Evolutionary conservation across 2,113 vertebrate species (phyloP), one percentile per base, ranked within the genome.

Genomic region (Salvator merianae): DNA sequence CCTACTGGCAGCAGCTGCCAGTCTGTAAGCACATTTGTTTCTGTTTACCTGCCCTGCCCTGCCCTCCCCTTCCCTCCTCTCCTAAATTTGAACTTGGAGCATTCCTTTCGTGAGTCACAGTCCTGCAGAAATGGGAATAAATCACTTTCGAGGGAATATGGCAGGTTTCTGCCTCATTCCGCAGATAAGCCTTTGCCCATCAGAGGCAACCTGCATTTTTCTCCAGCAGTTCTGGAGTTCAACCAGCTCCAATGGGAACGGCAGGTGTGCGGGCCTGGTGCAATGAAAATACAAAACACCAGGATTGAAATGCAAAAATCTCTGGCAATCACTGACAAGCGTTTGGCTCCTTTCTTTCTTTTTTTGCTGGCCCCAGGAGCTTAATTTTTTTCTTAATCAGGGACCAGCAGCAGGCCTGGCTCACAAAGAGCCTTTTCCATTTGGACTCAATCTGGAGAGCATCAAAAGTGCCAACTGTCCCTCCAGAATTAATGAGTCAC

Each of bases 351-450:
- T 59, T 4, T 16, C 16, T 20, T 4, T 16, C 55, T 20, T 4
- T n/a, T n/a, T n/a, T n/a, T n/a, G 24, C 43, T 66, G 62, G 22
- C 62, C 72, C n/a, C 72, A 66, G 72, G 62, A 76, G 40, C 40
- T 75, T 83, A 74, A 83, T 83, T 76, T 83, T n/a, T 6, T 72
- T 83, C 63, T 66, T 36, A 66, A 75, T 53, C 43, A 66, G 73
- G 66, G 72, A 76, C 24, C 72, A 76, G 59, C 72, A 73, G 72
- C 24, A 50, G 22, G 59, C 24, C 72, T 68, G 24, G n/a, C 40
- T 66, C 38, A 12, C 13, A 66, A 66, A 75, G 32, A 53, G 40
- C 47, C 59, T 40, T 36, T 5, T 9, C 53, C 53, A 36, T 65
- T 43, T 50, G 30, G 43, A 69, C 32, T 50, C 30, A 69, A 34